These are phyloP conservation scores for Drosophila kepulauana DNA, from an alignment of 1,140 invertebrate genomes.

Conservation along the genomic window DNA sequence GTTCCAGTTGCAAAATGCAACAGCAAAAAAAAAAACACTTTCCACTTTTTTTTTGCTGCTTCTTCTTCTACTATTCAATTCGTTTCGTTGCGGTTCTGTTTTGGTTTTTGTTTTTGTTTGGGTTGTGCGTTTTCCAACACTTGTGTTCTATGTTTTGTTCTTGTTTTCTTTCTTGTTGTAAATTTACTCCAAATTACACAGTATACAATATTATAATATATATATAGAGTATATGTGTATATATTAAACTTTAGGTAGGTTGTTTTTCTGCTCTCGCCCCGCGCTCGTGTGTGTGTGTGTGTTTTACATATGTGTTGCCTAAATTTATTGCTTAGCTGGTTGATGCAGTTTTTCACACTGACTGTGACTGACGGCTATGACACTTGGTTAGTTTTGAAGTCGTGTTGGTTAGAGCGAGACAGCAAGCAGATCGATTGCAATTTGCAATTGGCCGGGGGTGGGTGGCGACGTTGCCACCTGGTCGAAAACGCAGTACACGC, in stretches of 20 bases:
- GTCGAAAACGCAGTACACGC: conserved; percentile 32
- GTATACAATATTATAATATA: conserved; percentile 43
- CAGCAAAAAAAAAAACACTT: not conserved
- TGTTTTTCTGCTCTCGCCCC: conserved; percentile 49
- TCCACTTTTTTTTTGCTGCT: conserved; percentile 8
- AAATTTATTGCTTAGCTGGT: conserved; percentile 45
- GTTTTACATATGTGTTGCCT: conserved; percentile 16
- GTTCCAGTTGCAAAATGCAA: conserved; percentile 36
- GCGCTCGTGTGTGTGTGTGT: conserved; percentile 18
- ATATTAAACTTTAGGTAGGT: conserved; percentile 74
- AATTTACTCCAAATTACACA: conserved; percentile 50
- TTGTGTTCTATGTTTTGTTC: conserved; percentile 1
- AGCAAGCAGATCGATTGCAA: conserved; percentile 13
- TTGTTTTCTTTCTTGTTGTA: conserved; percentile 33
- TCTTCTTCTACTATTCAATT: conserved; percentile 6
- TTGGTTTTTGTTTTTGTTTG: not conserved
- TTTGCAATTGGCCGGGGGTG: not conserved
- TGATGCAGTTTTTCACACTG: conserved; percentile 15
- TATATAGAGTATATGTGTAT: not conserved
- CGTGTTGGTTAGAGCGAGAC: conserved; percentile 29
- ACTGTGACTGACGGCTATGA: conserved; percentile 26
- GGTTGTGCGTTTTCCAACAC: conserved; percentile 40
- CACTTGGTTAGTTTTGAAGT: conserved; percentile 35
- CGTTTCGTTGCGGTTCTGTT: conserved; percentile 9
- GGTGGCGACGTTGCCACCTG: conserved; percentile 26